These are phyloP conservation scores for Lepidurus couesii DNA, from an alignment of 1,140 invertebrate species.

Conservation along the genomic window DNA sequence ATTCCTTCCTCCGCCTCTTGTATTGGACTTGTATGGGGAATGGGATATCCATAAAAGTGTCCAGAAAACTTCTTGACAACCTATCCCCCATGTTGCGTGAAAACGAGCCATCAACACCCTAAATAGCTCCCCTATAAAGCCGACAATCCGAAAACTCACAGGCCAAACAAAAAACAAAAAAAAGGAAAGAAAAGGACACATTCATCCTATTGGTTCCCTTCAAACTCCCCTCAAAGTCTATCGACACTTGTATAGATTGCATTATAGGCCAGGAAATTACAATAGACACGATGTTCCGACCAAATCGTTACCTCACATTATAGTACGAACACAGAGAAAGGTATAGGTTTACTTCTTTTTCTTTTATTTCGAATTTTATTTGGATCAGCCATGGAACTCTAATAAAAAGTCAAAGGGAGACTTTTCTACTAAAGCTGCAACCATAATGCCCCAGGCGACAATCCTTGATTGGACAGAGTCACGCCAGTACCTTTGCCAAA, in stretches of 20 bases:
- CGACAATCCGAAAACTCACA: neutral
- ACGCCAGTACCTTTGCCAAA: too few species aligned
- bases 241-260: neutral
- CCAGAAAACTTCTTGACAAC: neutral
- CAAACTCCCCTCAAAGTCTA: neutral
- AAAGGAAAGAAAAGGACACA: neutral
- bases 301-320: neutral
- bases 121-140: neutral
- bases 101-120: neutral
- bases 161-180: neutral
- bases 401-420: too few species aligned
- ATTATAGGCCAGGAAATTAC: neutral
- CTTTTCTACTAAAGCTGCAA: too few species aligned
- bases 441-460: too few species aligned
- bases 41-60: neutral
- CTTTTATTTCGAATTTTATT: too few species aligned
- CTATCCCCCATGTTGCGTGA: neutral
- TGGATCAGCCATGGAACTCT: too few species aligned
- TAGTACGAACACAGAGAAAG: too few species aligned
- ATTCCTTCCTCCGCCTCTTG: too few species aligned
- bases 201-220: slow-evolving; percentile 4
- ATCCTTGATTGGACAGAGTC: too few species aligned
- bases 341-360: too few species aligned
- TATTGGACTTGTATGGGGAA: too few species aligned
- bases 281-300: neutral